Evolutionary conservation across 2,113 vertebrate genomes (phyloP).

Genomic region (Caranx melampygus): DNA sequence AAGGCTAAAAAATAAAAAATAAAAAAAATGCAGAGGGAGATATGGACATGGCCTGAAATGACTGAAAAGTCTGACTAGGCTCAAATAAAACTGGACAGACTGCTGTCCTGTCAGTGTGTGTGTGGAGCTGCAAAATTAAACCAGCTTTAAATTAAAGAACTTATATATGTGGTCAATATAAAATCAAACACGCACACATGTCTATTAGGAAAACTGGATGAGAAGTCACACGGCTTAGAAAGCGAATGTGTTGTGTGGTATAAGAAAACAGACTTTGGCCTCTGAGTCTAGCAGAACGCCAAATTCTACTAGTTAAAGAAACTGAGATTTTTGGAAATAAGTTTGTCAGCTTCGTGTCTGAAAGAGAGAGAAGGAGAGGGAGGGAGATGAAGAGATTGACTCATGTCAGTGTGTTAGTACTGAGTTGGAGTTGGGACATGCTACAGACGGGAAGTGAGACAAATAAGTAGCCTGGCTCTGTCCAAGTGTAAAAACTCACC

Average conservation of each 20-base stretch:
- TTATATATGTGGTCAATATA: neutral
- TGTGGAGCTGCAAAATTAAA: neutral
- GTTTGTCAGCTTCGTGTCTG: neutral
- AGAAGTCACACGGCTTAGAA: neutral
- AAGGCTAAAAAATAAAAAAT: neutral
- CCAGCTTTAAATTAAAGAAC: neutral
- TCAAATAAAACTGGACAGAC: slow-evolving; percentile 9
- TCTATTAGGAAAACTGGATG: neutral
- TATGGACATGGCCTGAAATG: neutral
- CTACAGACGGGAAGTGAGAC: neutral
- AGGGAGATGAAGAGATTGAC: neutral
- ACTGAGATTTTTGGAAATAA: neutral
- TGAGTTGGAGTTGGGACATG: neutral
- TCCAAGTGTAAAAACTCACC: neutral
- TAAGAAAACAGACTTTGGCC: neutral
- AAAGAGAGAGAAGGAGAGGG: neutral
- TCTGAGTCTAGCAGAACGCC: neutral
- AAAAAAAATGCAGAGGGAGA: neutral
- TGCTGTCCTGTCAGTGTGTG: neutral
- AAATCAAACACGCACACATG: neutral
- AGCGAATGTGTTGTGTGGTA: neutral
- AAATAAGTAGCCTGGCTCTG: neutral
- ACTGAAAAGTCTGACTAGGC: no score
- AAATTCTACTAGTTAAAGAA: neutral
- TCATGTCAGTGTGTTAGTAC: neutral